phyloP scores from a whole-genome alignment of 2,888 invertebrate genomes.

The Halictus quadricinctus region DNA sequence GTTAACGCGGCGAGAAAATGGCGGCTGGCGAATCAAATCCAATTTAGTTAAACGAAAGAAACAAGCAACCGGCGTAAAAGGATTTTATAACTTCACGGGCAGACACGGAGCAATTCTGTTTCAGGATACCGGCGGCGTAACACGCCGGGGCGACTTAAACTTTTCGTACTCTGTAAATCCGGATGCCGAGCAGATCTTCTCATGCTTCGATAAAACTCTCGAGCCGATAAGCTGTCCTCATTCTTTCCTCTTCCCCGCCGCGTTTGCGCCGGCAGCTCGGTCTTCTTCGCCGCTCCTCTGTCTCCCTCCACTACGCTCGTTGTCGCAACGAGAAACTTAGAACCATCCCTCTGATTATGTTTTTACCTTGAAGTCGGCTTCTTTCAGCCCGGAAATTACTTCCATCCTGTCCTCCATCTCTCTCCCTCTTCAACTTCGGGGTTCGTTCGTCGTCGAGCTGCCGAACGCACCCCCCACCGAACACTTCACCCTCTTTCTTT shows the following conservation, averaged over 20 bases:
- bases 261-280: constrained; percentile 8
- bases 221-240: constrained; percentile 51
- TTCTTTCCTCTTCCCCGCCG: neutral
- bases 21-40: constrained; percentile 25
- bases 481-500: neutral
- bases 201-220: constrained; percentile 49
- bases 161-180: constrained; percentile 55
- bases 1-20: neutral
- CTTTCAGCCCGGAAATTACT: constrained; percentile 77
- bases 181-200: constrained; percentile 37
- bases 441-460: neutral
- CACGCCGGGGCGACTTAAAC: constrained; percentile 41
- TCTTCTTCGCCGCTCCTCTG: constrained; percentile 40
- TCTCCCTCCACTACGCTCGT: neutral
- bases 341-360: constrained; percentile 71
- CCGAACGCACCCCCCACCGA: neutral
- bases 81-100: constrained; percentile 43
- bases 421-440: constrained; percentile 23
- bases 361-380: constrained; percentile 70
- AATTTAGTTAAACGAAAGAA: constrained; percentile 46
- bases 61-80: constrained; percentile 36
- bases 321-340: constrained; percentile 61
- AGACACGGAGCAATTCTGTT: constrained; percentile 45
- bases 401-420: constrained; percentile 67
- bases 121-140: constrained; percentile 1